Evolutionary conservation across 2,797 vertebrate species (phyloP), one percentile per base, ranked within the genome.

Genomic region (Hapalemur alaotrensis): DNA sequence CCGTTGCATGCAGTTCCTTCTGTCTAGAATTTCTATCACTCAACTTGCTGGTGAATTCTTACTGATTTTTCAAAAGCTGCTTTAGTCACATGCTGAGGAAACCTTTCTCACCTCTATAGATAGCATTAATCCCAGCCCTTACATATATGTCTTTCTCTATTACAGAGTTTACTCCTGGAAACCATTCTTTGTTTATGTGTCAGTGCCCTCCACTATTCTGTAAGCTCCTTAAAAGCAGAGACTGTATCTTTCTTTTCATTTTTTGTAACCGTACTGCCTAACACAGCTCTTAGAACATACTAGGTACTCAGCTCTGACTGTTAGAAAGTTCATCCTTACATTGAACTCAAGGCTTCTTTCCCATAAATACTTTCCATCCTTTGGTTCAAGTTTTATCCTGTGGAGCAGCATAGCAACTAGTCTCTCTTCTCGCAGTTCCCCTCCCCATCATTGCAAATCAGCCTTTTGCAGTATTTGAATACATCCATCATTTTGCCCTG

Each of bases 1-100:
- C 20, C 57, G 28, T 91, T 85, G 14, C 35, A 10, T 57, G 41
- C 50, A 65, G 32, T 32, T 82, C 50, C 63, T 17, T 89, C 63
- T 95, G 23, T 57, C 32, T 89, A 82, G n/a, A 93, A 43, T 67
- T 43, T 52, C 25, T 63, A 5, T 76, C 70, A 57, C 57, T 88
- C 13, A 46, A 0, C 46, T 83, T 8, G 46, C 23, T 93, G 41
- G 38, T 70, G 38, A 78, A 85, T 80, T 81, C 70, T 63, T 89
- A 84, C 9, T 78, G 8, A 17, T 90, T 91, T 94, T 84, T 67
- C 41, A 92, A 80, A 93, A 84, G 59, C 80, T 90, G 59, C 67
- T 83, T 83, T 50, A 73, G 57, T 80, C 14, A 50, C 63, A 76
- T 92, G 25, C 92, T 43, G 61, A 80, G 59, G 46, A 75, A 70